Base-by-base conservation (phyloP, 2,888 invertebrate species). In the Pterostichus niger region DNA sequence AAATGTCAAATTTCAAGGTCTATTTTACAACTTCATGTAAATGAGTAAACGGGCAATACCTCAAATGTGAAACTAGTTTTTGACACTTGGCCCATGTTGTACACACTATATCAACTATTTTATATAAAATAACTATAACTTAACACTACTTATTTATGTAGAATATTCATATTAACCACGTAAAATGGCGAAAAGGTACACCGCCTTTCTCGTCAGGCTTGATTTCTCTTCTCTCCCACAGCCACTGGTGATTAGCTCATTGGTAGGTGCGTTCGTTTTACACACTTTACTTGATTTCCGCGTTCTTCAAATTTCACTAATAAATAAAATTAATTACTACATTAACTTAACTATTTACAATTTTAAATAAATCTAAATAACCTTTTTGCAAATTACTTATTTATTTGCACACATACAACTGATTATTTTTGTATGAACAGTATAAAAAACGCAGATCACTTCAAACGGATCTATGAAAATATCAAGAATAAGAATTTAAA, bases 1-100 rank as follows among this genome's bases (percentile, higher is more conserved):
- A 83, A 83, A 83, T 83, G 83, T 83, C 83, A 83, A 83, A 83
- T 83, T 77, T 83, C 83, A 83, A 83, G 83, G 83, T 68, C 77
- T 54, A 77, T 76, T 83, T 83, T 83, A 83, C 83, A 77, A 83
- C 77, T 83, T 76, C 64, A 77, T 77, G 76, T 76, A 81, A 81
- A 81, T 73, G 81, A 54, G 73, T 81, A 71, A 76, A 73, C 17
- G 33, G 24, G 64, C 73, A 15, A 44, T 83, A 83, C 83, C 83
- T 83, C 77, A 68, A 52, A 68, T 49, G 59, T 68, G 49, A 64
- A 52, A 61, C 46, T 56, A 54, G 71, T 82, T 82, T 56, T 61
- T 75, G 49, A 68, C 77, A 83, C 64, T 77, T 77, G 68, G 68
- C 68, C 77, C 83, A 83, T 83, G 33, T 77, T 82, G 82, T 73